Evolutionary conservation across 2,888 invertebrate species (phyloP).

Genomic region (Philaethria dido): DNA sequence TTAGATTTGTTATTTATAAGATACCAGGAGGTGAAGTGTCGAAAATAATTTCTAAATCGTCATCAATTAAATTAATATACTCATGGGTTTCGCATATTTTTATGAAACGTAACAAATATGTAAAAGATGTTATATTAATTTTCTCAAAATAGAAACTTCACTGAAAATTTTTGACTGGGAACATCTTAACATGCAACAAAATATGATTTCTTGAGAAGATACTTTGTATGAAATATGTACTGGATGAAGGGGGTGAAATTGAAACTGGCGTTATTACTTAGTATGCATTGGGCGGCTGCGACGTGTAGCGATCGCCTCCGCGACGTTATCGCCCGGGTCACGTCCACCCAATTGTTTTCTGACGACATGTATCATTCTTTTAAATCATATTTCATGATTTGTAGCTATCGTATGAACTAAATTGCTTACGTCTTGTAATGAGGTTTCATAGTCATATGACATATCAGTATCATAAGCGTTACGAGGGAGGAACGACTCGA

Average conservation of each 20-base stretch:
- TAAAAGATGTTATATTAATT: too few relatives aligned
- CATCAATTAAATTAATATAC: too few relatives aligned
- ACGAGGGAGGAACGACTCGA: conserved; percentile 64
- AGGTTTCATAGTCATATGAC: conserved; percentile 61
- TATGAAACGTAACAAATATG: too few relatives aligned
- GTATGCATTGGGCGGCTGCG: conserved; percentile 79
- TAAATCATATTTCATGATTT: conserved; percentile 78
- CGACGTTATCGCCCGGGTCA: conserved; percentile 70
- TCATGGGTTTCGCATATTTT: too few relatives aligned
- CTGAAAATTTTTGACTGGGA: conserved; percentile 15
- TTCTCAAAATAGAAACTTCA: too few relatives aligned
- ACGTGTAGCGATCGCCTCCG: conserved; percentile 71
- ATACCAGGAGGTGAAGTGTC: conserved; percentile 47
- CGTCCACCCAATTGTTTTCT: conserved; percentile 82
- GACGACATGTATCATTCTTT: conserved; percentile 82
- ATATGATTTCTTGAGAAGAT: conserved; percentile 36
- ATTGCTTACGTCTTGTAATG: conserved; percentile 55
- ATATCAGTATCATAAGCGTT: conserved; percentile 72
- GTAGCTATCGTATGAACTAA: conserved; percentile 58
- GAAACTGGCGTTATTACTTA: conserved; percentile 78
- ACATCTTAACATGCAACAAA: conserved; percentile 37
- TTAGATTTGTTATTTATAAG: conserved; percentile 72
- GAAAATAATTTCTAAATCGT: too few relatives aligned
- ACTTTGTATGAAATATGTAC: conserved; percentile 57
- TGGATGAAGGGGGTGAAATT: conserved; percentile 68